A percentile compares a stretch with the other conserved stretches of the same genome.
Evolutionary conservation across 2,888 invertebrate genomes (phyloP).

Genomic region (Apocheima hispidaria): DNA sequence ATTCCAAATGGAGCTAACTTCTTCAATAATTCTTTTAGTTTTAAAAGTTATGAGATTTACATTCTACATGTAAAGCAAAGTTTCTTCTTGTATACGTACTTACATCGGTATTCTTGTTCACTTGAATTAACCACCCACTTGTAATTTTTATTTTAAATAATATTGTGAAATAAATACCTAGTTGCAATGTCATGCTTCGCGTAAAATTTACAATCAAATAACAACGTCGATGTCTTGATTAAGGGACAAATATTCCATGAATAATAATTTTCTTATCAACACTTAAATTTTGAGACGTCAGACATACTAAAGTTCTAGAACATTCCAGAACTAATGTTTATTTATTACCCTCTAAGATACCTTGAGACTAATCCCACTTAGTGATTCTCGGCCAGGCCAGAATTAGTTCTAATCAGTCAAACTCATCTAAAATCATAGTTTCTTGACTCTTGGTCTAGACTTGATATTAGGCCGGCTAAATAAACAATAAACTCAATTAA

Average conservation of each 20-base stretch:
- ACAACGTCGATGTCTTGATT: neutral
- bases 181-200: too few species aligned
- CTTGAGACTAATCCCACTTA: conserved; percentile 12
- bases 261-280: conserved; percentile 1
- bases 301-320: conserved; percentile 4
- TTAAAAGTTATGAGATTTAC: too few species aligned
- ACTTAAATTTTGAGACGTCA: neutral
- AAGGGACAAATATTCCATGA: conserved; percentile 8
- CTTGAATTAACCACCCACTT: neutral
- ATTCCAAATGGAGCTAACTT: too few species aligned
- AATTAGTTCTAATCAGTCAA: conserved; percentile 15
- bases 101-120: too few species aligned
- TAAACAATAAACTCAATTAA: conserved; percentile 24
- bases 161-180: too few species aligned
- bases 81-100: neutral
- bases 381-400: conserved; percentile 12
- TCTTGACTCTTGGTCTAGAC: conserved; percentile 23
- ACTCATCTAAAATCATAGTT: conserved; percentile 28
- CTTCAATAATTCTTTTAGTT: too few species aligned
- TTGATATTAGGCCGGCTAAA: conserved; percentile 16
- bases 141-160: too few species aligned
- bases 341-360: conserved; percentile 16
- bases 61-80: neutral
- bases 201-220: too few species aligned
- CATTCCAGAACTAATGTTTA: conserved; percentile 14